A percentile compares a stretch with the other conserved stretches of the same genome.
phyloP scores from a whole-genome alignment of 2,797 vertebrate genomes.

The Chloroceryle amazona region DNA sequence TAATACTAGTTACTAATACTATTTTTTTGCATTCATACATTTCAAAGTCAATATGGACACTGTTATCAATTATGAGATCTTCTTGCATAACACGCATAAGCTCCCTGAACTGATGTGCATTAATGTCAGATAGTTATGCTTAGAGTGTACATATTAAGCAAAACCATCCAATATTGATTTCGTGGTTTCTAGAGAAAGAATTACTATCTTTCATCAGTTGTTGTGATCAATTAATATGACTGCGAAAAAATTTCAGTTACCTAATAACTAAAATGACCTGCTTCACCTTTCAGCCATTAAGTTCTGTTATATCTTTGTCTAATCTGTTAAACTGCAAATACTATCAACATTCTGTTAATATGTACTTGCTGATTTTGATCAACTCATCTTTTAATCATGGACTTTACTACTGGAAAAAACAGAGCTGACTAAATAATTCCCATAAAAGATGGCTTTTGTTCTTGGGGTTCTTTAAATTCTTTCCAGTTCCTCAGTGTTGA shows the following conservation, averaged over 20 bases:
- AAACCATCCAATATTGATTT: constrained; percentile 12
- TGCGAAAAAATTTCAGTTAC: not conserved
- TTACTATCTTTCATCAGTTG: not conserved
- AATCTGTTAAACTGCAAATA: not conserved
- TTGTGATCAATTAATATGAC: not conserved
- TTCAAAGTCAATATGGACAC: not conserved
- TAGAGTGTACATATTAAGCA: not conserved
- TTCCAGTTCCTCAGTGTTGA: not conserved
- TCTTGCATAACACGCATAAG: not conserved
- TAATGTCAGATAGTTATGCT: not conserved
- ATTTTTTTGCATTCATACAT: not conserved
- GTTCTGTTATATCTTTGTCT: not conserved
- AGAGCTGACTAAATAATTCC: not conserved
- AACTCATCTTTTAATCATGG: not conserved
- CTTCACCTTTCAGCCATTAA: not conserved
- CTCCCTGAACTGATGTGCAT: not conserved
- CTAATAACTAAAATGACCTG: not conserved
- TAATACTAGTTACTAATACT: too few relatives aligned
- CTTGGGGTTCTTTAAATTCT: not conserved
- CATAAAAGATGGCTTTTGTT: not conserved
- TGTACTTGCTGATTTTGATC: not conserved
- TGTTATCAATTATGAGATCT: not conserved
- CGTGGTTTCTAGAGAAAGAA: not conserved
- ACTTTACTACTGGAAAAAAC: not conserved
- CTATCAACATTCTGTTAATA: not conserved